These are phyloP conservation scores for Mormyrus hasselquistii DNA, from an alignment of 2,797 vertebrate species.

Conservation along the genomic window DNA sequence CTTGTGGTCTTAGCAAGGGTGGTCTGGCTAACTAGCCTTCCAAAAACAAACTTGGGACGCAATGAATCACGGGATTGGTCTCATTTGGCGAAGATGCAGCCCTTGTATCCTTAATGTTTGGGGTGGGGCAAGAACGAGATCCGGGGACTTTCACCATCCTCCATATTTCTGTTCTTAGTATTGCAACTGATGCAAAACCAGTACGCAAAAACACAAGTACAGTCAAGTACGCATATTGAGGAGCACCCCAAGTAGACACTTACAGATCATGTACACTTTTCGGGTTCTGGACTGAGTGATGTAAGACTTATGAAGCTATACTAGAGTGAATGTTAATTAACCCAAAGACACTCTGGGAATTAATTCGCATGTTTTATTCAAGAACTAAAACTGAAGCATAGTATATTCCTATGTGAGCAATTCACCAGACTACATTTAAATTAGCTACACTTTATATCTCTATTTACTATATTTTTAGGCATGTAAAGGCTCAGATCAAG, in stretches of 20 bases:
- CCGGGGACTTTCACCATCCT: neutral
- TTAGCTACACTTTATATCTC: neutral
- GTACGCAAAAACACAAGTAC: neutral
- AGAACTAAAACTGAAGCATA: neutral
- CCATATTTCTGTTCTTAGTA: neutral
- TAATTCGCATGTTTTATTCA: neutral
- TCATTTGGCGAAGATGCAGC: neutral
- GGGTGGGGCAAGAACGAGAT: neutral
- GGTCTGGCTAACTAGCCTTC: neutral
- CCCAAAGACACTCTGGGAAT: neutral
- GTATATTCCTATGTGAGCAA: neutral
- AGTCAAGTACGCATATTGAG: neutral
- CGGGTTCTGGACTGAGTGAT: neutral
- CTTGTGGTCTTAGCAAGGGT: neutral
- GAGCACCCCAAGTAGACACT: neutral
- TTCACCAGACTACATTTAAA: neutral
- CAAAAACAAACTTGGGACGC: neutral
- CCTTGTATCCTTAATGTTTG: neutral
- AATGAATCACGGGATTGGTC: neutral
- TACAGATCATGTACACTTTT: neutral
- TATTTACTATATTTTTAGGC: neutral
- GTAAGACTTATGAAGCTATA: neutral
- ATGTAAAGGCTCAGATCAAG: neutral
- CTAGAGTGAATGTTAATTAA: neutral
- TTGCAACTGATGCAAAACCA: neutral